Percentiles rank a stretch among this genome's conserved stretches.
These are phyloP conservation scores for Bombyx mandarina DNA, from an alignment of 1,140 invertebrate genomes.

Conservation along the genomic window DNA sequence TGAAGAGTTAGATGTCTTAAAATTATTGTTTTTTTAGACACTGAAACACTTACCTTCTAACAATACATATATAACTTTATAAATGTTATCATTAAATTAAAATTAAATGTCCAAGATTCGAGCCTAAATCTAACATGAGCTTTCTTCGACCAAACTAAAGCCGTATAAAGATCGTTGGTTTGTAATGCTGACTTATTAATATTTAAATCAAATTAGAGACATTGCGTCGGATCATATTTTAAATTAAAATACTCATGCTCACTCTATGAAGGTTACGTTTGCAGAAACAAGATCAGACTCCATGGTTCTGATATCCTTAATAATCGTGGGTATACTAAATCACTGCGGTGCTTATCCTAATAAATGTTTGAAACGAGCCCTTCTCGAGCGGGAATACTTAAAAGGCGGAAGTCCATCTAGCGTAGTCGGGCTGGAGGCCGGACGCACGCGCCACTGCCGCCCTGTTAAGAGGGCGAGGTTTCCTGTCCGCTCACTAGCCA, in stretches of 20 bases:
- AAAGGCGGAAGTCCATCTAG: conserved; percentile 61
- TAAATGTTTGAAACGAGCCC: conserved; percentile 5
- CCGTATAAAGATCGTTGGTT: no score
- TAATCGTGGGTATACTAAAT: neutral
- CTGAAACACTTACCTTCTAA: no score
- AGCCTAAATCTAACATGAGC: no score
- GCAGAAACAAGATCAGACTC: no score
- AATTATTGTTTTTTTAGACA: no score
- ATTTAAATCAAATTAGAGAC: neutral
- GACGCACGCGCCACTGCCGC: conserved; percentile 44
- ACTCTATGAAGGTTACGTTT: neutral
- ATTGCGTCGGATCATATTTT: neutral
- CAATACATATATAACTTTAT: no score
- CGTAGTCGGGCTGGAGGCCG: conserved; percentile 24
- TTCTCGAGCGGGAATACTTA: conserved; percentile 31
- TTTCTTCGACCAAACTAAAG: no score
- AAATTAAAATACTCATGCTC: neutral
- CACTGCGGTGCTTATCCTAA: neutral
- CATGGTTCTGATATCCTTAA: no score
- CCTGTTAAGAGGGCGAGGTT: conserved; percentile 34
- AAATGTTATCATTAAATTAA: no score
- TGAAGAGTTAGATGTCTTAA: no score
- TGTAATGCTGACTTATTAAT: no score
- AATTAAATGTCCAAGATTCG: no score
- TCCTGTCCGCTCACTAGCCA: conserved; percentile 27